Evolutionary conservation across 2,888 invertebrate genomes (phyloP).

Genomic region (Lycia hirtaria): DNA sequence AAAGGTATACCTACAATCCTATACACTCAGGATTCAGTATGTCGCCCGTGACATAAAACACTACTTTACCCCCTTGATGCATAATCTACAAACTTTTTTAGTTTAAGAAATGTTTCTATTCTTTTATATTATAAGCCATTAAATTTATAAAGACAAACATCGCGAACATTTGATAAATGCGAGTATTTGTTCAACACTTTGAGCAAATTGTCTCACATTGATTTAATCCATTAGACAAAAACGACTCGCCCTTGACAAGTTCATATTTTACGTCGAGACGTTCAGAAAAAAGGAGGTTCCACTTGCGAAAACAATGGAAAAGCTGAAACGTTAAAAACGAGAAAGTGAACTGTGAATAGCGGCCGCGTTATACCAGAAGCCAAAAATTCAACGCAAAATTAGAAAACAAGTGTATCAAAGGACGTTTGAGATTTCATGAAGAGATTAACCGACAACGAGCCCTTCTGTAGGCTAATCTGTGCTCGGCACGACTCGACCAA

Average conservation of each 20-base stretch:
- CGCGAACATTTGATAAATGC: neutral
- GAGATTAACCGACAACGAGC: constrained; percentile 31
- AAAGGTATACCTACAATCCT: too few species aligned
- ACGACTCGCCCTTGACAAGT: constrained; percentile 12
- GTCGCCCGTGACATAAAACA: too few species aligned
- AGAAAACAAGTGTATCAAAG: constrained; percentile 32
- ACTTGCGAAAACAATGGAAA: constrained; percentile 23
- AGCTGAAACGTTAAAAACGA: constrained; percentile 11
- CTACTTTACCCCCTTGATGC: too few species aligned
- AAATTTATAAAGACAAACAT: neutral
- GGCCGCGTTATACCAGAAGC: constrained; percentile 18
- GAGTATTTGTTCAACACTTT: neutral
- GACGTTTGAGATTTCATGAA: constrained; percentile 24
- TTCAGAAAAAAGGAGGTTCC: constrained; percentile 9
- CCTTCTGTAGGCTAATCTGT: constrained; percentile 5
- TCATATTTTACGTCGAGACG: neutral
- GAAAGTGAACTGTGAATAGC: constrained; percentile 20
- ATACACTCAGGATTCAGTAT: too few species aligned
- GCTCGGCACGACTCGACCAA: constrained; percentile 5
- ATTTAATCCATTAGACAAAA: constrained; percentile 8
- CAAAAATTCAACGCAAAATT: constrained; percentile 29
- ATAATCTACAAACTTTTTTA: neutral
- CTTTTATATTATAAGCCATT: neutral
- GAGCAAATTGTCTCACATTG: neutral
- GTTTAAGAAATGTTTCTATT: neutral